Conservation (phyloP, 2,888 invertebrate genomes). For the Patella depressa region DNA sequence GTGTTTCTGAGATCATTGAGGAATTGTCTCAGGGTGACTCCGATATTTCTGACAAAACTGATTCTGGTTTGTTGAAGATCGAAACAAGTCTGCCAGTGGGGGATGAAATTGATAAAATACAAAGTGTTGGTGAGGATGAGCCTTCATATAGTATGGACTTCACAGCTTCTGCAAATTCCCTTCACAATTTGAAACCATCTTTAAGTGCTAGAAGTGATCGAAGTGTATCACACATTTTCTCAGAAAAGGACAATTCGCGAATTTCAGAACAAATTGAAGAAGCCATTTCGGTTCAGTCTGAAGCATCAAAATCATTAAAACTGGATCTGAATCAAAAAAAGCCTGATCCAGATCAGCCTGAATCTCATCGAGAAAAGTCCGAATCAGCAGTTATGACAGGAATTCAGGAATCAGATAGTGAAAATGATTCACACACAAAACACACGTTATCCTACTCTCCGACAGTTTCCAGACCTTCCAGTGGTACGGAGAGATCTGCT, state of each 20-base stretch:
- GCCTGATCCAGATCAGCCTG: neutral
- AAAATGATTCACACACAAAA: constrained; percentile 41
- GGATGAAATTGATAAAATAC: constrained; percentile 38
- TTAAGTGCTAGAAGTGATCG: constrained; percentile 39
- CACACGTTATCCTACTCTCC: constrained; percentile 38
- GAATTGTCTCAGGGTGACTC: constrained; percentile 30
- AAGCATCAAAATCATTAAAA: constrained; percentile 36
- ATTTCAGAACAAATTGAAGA: constrained; percentile 59
- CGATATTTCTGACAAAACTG: constrained; percentile 21
- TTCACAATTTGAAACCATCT: constrained; percentile 35
- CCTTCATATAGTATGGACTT: constrained; percentile 45
- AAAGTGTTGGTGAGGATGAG: constrained; percentile 19
- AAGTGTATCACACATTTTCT: neutral
- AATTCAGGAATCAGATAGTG: constrained; percentile 45
- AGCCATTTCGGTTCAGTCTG: constrained; percentile 36
- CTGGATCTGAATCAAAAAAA: constrained; percentile 31
- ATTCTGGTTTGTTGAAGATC: constrained; percentile 28
- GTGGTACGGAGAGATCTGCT: constrained; percentile 48
- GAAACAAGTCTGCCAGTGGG: constrained; percentile 18
- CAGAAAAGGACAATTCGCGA: constrained; percentile 19
- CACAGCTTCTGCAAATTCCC: constrained; percentile 39
- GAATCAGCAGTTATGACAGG: constrained; percentile 28
- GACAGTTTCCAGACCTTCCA: constrained; percentile 52
- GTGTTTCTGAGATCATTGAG: constrained; percentile 44
- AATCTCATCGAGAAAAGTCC: neutral